Base-by-base conservation (phyloP, 2,888 invertebrate species). In the Dolomedes plantarius region DNA sequence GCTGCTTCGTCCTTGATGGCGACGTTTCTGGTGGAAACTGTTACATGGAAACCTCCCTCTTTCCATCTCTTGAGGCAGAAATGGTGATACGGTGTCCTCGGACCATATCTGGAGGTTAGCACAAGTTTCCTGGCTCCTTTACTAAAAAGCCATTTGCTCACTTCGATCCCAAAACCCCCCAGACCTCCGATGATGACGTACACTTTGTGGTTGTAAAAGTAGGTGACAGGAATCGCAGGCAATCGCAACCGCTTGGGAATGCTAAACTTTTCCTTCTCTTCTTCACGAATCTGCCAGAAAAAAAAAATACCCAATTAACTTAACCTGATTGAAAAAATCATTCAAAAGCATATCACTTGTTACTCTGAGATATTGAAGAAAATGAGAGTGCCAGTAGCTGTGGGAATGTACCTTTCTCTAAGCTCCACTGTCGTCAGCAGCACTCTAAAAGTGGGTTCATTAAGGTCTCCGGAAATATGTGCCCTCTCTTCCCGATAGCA, bases 91-190 rank as follows among this genome's bases (percentile, higher is more conserved):
- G 98, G 98, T 65, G 95, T 95, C 90, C 95, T 95, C 73, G 98
- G 93, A 67, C 98, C 98, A 89, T 95, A 95, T 89, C 99, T 94
- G 7, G 98, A 97, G 23, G 96, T 97, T 27, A 99, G 93, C 72
- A 98, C 94, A 41, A 99, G 92, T 89, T 95, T 94, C 77, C 93
- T 94, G 19, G 97, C 98, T 23, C 99, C 99, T 87, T 98, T 94
- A 69, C 92, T 92, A 78, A 97, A 94, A 91, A 99, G 92, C 98
- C 98, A 98, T 89, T 96, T 94, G 56, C 95, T 95, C 89, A 99
- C 92, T 92, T 99, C 99, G 88, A 99, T 93, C 28, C 99, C 99
- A 92, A 99, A 98, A 1, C 99, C 99, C 88, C 99, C 99, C 69
- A 99, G 93, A 77, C 98, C 98, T 83, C 96, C 91, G 92, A 92